Evolutionary conservation across 2,113 vertebrate species (phyloP).

Genomic region (Colossoma macropomum): DNA sequence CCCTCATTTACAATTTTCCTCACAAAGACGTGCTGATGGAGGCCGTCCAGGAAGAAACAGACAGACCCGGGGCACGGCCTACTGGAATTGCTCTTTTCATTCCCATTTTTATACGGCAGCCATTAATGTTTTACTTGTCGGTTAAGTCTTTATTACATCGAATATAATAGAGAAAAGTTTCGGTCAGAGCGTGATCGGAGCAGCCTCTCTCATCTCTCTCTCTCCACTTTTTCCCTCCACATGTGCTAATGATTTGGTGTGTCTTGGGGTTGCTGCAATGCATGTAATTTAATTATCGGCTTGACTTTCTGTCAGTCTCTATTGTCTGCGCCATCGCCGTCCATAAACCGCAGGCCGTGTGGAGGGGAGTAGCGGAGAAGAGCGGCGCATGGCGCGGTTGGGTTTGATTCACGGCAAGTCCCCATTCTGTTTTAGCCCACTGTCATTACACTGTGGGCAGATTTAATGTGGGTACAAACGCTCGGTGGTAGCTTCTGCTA

Average conservation of each 20-base stretch:
- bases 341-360: conserved; percentile 64
- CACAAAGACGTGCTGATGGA: conserved; percentile 61
- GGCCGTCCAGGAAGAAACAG: conserved; percentile 60
- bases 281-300: conserved; percentile 81
- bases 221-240: conserved; percentile 49
- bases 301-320: conserved; percentile 71
- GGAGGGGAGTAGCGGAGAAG: conserved; percentile 46
- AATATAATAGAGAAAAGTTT: conserved; percentile 50
- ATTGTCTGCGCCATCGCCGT: conserved; percentile 63
- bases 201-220: conserved; percentile 20
- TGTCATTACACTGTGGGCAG: background rate
- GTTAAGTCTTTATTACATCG: conserved; percentile 61
- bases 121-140: conserved; percentile 64
- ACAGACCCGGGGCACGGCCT: conserved; percentile 42
- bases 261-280: conserved; percentile 72
- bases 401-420: background rate
- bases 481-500: background rate
- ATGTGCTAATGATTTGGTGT: conserved; percentile 79
- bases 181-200: conserved; percentile 32
- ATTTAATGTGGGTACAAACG: background rate
- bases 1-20: conserved; percentile 63
- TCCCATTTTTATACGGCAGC: conserved; percentile 51
- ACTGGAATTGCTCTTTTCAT: conserved; percentile 50
- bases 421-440: background rate
- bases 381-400: background rate